A percentile compares a stretch with the other conserved stretches of the same genome.
phyloP scores from a whole-genome alignment of 1,140 invertebrate species.

The Eriosoma lanigerum region DNA sequence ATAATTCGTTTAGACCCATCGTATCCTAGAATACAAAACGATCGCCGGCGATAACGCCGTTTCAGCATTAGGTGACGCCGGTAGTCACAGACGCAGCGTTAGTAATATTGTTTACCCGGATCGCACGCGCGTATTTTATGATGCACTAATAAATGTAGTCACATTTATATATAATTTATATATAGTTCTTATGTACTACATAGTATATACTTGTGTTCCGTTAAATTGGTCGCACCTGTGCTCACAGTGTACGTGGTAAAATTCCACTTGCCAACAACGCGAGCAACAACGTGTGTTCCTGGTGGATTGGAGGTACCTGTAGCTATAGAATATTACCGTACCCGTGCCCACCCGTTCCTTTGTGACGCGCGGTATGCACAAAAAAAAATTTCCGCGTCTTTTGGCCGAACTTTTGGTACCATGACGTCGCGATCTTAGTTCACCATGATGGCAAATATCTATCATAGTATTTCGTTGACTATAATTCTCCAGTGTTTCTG shows the following conservation, averaged over 20 bases:
- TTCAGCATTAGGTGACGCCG: no score
- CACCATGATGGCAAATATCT: neutral
- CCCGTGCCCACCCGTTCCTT: neutral
- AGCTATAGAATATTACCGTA: neutral
- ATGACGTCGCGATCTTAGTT: neutral
- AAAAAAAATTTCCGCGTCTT: neutral
- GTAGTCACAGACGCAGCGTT: no score
- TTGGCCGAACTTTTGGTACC: neutral
- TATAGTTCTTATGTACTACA: neutral
- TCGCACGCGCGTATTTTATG: neutral
- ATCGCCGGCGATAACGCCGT: no score
- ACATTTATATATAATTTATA: no score
- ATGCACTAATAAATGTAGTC: no score
- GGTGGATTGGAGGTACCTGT: no score
- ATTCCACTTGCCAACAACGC: neutral
- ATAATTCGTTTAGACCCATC: no score
- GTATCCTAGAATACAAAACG: no score
- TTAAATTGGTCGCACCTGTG: constrained; percentile 4
- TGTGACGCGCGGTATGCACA: rapidly evolving
- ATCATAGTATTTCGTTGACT: neutral
- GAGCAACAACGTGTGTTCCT: neutral
- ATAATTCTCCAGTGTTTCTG: neutral
- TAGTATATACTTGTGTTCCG: no score
- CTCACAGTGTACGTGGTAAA: constrained; percentile 31
- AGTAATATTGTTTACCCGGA: no score